A percentile compares a stretch with the other conserved stretches of the same genome.
phyloP scores from a whole-genome alignment of 2,113 vertebrate species.

The Saimiri boliviensis region DNA sequence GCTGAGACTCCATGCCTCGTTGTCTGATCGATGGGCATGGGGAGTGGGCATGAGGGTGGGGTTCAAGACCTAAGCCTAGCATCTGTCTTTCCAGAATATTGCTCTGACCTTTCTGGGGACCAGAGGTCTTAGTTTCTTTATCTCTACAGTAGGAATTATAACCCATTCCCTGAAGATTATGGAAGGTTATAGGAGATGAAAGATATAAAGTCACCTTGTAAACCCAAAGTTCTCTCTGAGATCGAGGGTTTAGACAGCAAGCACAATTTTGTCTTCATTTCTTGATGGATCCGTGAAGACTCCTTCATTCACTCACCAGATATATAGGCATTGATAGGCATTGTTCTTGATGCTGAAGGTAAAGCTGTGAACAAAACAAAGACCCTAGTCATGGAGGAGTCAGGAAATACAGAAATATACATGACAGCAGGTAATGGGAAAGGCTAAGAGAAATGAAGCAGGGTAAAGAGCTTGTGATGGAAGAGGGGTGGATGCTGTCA shows the following conservation, averaged over 20 bases:
- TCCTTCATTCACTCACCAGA: neutral
- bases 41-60: accelerated
- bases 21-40: neutral
- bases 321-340: neutral
- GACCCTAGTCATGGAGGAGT: neutral
- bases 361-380: neutral
- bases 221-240: neutral
- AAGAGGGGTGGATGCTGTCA: neutral
- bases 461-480: neutral
- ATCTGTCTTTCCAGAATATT: neutral
- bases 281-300: neutral
- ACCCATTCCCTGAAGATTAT: neutral
- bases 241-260: neutral
- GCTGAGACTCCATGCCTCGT: neutral
- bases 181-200: neutral
- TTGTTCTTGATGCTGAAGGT: neutral
- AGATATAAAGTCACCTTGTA: neutral
- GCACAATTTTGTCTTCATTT: conserved; percentile 20
- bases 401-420: neutral
- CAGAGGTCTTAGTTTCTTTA: neutral
- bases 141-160: neutral
- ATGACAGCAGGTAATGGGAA: neutral
- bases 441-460: neutral
- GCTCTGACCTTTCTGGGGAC: neutral
- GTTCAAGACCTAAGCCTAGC: neutral